phyloP scores from a whole-genome alignment of 2,888 invertebrate species.

The Nemapogon koenigi region DNA sequence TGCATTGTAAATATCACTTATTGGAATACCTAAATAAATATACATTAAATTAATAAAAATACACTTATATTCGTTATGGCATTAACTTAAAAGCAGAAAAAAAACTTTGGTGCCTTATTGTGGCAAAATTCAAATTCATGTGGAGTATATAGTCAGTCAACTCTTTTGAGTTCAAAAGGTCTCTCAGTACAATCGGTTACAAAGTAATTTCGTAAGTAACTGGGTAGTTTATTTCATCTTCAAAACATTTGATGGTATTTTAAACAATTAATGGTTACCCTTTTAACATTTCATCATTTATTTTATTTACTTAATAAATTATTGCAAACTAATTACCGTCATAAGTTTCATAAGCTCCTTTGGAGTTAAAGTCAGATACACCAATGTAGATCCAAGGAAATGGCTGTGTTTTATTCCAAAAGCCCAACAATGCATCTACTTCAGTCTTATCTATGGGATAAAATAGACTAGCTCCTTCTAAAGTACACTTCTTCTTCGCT shows the following conservation, averaged over 20 bases:
- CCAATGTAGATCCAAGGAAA: not conserved
- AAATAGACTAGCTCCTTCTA: not conserved
- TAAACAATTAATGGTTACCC: too few relatives aligned
- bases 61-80: slow-evolving; percentile 7
- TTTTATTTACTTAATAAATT: too few relatives aligned
- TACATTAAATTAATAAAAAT: not conserved
- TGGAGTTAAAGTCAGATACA: not conserved
- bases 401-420: not conserved
- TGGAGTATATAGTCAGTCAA: too few relatives aligned
- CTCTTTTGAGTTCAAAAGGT: too few relatives aligned
- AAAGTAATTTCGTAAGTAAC: too few relatives aligned
- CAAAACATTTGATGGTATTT: too few relatives aligned
- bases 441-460: not conserved
- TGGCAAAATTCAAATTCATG: too few relatives aligned
- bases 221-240: too few relatives aligned
- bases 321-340: not conserved
- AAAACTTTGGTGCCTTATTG: too few relatives aligned
- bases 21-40: slow-evolving; percentile 28
- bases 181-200: too few relatives aligned
- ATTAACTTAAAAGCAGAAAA: too few relatives aligned
- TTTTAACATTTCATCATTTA: too few relatives aligned
- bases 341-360: not conserved
- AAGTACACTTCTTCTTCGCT: not conserved
- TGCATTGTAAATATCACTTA: slow-evolving; percentile 30
- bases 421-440: not conserved